A percentile compares a stretch with the other conserved stretches of the same genome.
These are phyloP conservation scores for Amphipoea oculea DNA, from an alignment of 2,888 invertebrate species.

Conservation along the genomic window DNA sequence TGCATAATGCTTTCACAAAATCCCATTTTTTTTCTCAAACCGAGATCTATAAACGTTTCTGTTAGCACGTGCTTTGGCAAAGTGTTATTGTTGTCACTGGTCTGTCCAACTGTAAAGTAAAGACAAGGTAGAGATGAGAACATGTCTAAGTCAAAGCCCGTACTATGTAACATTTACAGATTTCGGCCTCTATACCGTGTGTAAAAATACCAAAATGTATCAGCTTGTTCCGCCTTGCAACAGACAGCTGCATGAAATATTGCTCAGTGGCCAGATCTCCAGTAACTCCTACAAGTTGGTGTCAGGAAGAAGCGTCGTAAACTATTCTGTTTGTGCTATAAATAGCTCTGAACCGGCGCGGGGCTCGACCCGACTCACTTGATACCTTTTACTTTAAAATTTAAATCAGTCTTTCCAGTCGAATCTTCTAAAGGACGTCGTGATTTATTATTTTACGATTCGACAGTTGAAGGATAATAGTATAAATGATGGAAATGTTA, in stretches of 20 bases:
- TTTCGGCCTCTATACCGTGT: background rate
- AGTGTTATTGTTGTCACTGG: background rate
- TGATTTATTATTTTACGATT: constrained; percentile 15
- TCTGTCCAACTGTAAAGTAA: background rate
- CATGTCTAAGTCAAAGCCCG: background rate
- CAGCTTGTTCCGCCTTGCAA: background rate
- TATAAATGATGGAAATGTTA: background rate
- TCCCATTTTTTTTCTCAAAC: background rate
- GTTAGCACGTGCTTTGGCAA: background rate
- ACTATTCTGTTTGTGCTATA: constrained; percentile 38
- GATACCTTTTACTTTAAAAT: constrained; percentile 11
- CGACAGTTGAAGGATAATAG: background rate
- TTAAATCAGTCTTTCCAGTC: constrained; percentile 4
- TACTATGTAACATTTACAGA: background rate
- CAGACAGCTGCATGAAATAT: constrained; percentile 19
- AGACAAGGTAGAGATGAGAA: background rate
- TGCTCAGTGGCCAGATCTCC: background rate
- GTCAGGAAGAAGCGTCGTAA: constrained; percentile 12
- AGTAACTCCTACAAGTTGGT: background rate
- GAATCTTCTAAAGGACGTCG: background rate
- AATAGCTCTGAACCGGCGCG: constrained; percentile 8
- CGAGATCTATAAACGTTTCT: too few species aligned
- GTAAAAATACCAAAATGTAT: constrained; percentile 1
- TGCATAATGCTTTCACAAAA: background rate
- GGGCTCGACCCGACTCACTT: constrained; percentile 3